Evolutionary conservation across 2,797 vertebrate genomes (phyloP), one percentile per base, ranked within the genome.

Genomic region (Falco berigora): DNA sequence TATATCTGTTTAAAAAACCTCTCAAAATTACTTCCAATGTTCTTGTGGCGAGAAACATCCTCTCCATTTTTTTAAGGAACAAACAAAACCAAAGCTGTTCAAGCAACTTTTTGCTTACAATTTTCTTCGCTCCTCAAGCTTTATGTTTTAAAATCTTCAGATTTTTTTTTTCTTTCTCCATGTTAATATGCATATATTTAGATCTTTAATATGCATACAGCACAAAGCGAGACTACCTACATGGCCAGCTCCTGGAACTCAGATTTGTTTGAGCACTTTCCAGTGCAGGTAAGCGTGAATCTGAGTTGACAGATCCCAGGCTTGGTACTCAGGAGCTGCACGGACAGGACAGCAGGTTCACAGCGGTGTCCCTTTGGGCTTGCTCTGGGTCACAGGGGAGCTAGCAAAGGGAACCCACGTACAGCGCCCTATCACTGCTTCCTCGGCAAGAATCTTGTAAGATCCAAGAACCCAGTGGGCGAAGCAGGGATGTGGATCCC

Each of bases 351-450:
- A 61, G 59, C 42, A 58, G 8, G 22, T 55, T 85, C 55, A 62
- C 21, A 77, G 19, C 22, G 12, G 8, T 1, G 11, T 17, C 68
- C 23, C 10, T 34, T 38, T 24, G n/a, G 38, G 15, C n/a, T 77
- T 1, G 1, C 55, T 59, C 28, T 30, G 66, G 14, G 34, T 59
- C 32, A 58, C 16, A 40, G 27, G 3, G 2, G 7, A 5, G 5
- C 5, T 20, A 47, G 10, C 15, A 46, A 55, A 59, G 18, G 10
- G 24, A 71, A 15, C 22, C 30, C 1, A 17, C 17, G 8, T 47
- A 44, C 0, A 0, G 9, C 2, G 0, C 28, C 34, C 53, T 88
- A 1, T 0, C 11, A 34, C 14, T 67, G 27, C 64, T 68, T 68
- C 68, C 47, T 59, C 56, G 55, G 40, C 46, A 44, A 49, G 24